Evolutionary conservation across 2,888 invertebrate species (phyloP).

Genomic region (Mechanitis mazaeus): DNA sequence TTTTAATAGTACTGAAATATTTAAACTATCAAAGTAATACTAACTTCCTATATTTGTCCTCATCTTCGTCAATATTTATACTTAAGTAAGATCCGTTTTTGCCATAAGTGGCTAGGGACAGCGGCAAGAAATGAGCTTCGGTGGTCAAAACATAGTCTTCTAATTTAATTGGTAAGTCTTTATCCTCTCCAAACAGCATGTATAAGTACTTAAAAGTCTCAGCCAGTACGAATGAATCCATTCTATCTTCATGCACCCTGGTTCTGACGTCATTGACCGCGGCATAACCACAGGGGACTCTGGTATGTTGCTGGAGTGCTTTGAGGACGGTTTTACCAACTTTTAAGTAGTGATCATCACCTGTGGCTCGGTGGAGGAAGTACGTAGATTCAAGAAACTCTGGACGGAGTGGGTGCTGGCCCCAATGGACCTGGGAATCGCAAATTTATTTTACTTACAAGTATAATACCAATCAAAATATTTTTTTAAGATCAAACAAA

Average conservation of each 20-base stretch:
- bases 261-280: slow-evolving; percentile 97
- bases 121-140: slow-evolving; percentile 96
- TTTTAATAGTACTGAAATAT: background rate
- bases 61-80: slow-evolving; percentile 65
- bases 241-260: slow-evolving; percentile 93
- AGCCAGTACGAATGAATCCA: slow-evolving; percentile 98
- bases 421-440: slow-evolving; percentile 91
- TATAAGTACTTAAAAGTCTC: slow-evolving; percentile 99
- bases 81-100: slow-evolving; percentile 68
- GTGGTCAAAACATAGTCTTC: slow-evolving; percentile 94
- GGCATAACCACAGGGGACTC: slow-evolving; percentile 97
- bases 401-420: slow-evolving; percentile 96
- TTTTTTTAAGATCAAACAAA: no score
- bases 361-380: slow-evolving; percentile 96
- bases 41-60: slow-evolving; percentile 64
- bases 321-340: slow-evolving; percentile 91
- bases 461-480: no score
- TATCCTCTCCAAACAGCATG: slow-evolving; percentile 91
- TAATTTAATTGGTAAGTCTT: slow-evolving; percentile 87
- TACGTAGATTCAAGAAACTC: slow-evolving; percentile 99
- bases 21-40: slow-evolving; percentile 27
- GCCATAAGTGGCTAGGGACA: slow-evolving; percentile 83
- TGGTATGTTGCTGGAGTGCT: slow-evolving; percentile 91
- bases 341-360: slow-evolving; percentile 95
- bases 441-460: no score